Evolutionary conservation across 2,888 invertebrate genomes (phyloP).

Genomic region (Loripinus fragilis): DNA sequence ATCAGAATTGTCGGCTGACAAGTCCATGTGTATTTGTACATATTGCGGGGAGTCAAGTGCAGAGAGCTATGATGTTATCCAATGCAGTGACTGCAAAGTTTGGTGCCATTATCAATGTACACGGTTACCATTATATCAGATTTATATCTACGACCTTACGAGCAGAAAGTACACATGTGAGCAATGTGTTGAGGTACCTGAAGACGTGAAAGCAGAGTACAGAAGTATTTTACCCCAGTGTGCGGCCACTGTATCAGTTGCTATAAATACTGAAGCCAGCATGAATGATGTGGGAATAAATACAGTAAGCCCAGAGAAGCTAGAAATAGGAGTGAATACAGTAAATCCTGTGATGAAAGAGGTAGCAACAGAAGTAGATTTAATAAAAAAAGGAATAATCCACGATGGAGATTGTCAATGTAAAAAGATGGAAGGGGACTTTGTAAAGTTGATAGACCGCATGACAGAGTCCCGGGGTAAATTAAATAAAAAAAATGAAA

Average conservation of each 20-base stretch:
- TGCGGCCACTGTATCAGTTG: too few relatives aligned
- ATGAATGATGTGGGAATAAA: background rate
- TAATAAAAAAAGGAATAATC: too few relatives aligned
- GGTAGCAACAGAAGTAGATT: too few relatives aligned
- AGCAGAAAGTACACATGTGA: slow-evolving; percentile 2
- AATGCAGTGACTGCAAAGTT: slow-evolving; percentile 2
- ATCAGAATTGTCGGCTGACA: too few relatives aligned
- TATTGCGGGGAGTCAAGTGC: background rate
- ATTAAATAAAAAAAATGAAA: background rate
- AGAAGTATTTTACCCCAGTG: too few relatives aligned
- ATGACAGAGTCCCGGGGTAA: background rate
- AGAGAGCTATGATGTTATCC: slow-evolving; percentile 2
- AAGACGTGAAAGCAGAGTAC: background rate
- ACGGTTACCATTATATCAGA: background rate
- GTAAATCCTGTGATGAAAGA: too few relatives aligned
- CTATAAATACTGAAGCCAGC: too few relatives aligned
- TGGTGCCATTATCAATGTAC: slow-evolving; percentile 6
- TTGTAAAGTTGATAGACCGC: background rate
- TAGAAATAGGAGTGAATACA: background rate
- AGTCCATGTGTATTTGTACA: slow-evolving; percentile 1
- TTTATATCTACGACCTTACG: background rate
- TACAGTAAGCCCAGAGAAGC: background rate
- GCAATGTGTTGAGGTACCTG: background rate
- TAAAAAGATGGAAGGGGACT: too few relatives aligned
- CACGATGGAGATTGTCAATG: too few relatives aligned